These are phyloP conservation scores for Notospermus geniculatus DNA, from an alignment of 1,140 invertebrate genomes.

Conservation along the genomic window DNA sequence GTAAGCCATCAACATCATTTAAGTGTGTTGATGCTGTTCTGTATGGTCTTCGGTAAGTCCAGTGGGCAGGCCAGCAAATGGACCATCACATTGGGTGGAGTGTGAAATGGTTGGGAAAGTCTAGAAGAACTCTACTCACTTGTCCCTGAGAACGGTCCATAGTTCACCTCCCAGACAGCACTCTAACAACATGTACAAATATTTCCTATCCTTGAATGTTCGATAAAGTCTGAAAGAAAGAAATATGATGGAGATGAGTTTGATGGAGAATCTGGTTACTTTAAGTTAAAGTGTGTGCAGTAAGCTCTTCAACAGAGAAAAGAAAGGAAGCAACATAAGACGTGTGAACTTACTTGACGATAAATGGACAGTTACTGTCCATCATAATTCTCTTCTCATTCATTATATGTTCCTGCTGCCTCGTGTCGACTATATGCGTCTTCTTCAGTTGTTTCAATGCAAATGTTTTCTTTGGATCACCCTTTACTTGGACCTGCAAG, in stretches of 20 bases:
- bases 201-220: constrained; percentile 96
- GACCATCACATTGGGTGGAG: too few species aligned
- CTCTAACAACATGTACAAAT: constrained; percentile 98
- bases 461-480: constrained; percentile 77
- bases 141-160: constrained; percentile 87
- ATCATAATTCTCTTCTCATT: constrained; percentile 99
- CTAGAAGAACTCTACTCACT: constrained; percentile 63
- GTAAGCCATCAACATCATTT: too few species aligned
- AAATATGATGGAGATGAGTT: neutral
- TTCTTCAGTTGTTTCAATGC: constrained; percentile 92
- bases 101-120: constrained; percentile 94
- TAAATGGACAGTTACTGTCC: constrained; percentile 94
- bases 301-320: neutral
- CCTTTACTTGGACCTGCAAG: constrained; percentile 63
- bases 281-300: too few species aligned
- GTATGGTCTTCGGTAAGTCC: too few species aligned
- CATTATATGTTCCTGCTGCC: constrained; percentile 99
- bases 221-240: constrained; percentile 74
- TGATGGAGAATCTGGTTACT: too few species aligned
- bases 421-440: constrained; percentile 94
- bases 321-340: constrained; percentile 6
- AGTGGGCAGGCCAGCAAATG: too few species aligned
- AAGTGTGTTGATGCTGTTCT: too few species aligned
- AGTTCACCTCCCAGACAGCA: constrained; percentile 95
- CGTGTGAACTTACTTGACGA: constrained; percentile 70